Evolutionary conservation across 2,797 vertebrate genomes (phyloP).

Genomic region (Darevskia mixta): DNA sequence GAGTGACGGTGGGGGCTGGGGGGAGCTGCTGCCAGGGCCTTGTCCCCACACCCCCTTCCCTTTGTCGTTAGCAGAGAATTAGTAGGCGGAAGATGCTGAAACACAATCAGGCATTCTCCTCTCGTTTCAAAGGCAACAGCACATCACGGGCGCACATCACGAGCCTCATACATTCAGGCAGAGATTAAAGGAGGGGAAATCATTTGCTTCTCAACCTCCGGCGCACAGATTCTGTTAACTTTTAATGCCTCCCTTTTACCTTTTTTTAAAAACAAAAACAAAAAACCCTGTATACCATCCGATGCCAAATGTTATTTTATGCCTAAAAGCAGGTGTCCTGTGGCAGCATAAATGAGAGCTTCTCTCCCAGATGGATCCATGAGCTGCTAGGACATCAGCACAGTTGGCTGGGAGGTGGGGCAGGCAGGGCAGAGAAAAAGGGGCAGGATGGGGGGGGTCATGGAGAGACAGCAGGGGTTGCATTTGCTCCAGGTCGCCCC

Average conservation of each 20-base stretch:
- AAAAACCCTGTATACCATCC: neutral
- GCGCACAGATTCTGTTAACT: slow-evolving; percentile 11
- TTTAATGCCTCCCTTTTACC: neutral
- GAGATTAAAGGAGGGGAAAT: slow-evolving; percentile 29
- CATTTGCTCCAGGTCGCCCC: neutral
- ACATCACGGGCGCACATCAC: slow-evolving; percentile 10
- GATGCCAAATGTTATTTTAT: slow-evolving; percentile 4
- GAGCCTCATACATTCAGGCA: slow-evolving; percentile 14
- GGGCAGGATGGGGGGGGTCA: neutral
- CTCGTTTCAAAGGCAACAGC: slow-evolving; percentile 34
- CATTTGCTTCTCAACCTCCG: slow-evolving; percentile 1
- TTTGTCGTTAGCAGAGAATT: slow-evolving; percentile 10
- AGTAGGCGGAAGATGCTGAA: slow-evolving; percentile 14
- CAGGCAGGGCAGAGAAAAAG: too few species aligned
- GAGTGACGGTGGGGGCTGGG: neutral
- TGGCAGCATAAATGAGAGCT: neutral
- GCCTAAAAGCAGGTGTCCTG: neutral
- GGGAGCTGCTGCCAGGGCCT: neutral
- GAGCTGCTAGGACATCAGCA: neutral
- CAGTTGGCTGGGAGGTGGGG: neutral
- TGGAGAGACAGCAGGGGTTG: neutral
- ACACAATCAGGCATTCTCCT: slow-evolving; percentile 29
- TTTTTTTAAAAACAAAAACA: neutral
- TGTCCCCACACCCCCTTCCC: neutral
- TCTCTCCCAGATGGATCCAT: neutral